These are phyloP conservation scores for human DNA, from an alignment of 2,113 vertebrate species.

Conservation along the genomic window GRCh38 chr1:222748501-222749000, in stretches of 20 bases:
- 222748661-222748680: not conserved
- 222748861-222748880: not conserved
- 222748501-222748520: not conserved
- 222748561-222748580: not conserved
- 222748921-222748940: not conserved
- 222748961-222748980: not conserved
- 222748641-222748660: not conserved
- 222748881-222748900: not conserved
- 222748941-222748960: not conserved
- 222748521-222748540: not conserved
- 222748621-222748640: not conserved
- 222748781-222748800: not conserved
- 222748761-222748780: not conserved
- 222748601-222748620: not conserved
- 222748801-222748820: not conserved
- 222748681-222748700: not conserved
- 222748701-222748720: not conserved
- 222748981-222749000: not conserved
- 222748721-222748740: not conserved
- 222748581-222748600: not conserved
- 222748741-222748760: not conserved
- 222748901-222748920: not conserved
- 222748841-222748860: fast-evolving
- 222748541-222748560: not conserved
- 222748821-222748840: not conserved